These are phyloP conservation scores for Chelonoidis abingdonii DNA, from an alignment of 2,113 vertebrate species.

Conservation along the genomic window DNA sequence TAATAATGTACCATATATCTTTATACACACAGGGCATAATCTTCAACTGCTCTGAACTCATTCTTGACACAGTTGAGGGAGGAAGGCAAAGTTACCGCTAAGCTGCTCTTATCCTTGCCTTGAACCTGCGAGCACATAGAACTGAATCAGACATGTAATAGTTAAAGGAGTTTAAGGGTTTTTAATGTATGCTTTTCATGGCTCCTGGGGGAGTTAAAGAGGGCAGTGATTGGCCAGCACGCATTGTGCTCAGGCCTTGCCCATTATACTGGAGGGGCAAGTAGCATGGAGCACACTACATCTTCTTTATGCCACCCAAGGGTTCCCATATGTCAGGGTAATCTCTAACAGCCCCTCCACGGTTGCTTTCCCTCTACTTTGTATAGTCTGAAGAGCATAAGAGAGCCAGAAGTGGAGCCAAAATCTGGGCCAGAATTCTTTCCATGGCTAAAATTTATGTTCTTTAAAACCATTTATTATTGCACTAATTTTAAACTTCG, in stretches of 20 bases:
- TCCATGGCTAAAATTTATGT: background rate
- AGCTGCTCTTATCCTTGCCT: background rate
- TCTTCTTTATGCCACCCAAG: fast-evolving
- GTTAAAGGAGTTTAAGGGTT: background rate
- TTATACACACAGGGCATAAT: background rate
- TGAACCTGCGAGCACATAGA: background rate
- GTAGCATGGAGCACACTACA: background rate
- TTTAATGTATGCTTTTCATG: background rate
- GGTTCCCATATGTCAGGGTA: background rate
- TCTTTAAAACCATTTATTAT: background rate
- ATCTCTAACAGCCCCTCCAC: background rate
- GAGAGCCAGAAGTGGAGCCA: background rate
- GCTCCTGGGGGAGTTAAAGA: background rate
- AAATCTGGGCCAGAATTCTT: background rate
- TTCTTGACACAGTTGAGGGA: background rate
- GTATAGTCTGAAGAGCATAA: background rate
- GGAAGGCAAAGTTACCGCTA: background rate
- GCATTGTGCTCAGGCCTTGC: background rate
- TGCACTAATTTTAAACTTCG: background rate
- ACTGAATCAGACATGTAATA: background rate
- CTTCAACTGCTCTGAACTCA: background rate
- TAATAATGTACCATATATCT: background rate
- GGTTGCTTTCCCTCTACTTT: background rate
- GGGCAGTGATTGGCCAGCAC: background rate
- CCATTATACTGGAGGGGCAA: background rate